Base-by-base conservation (phyloP, 1,140 invertebrate species). In the Caenorhabditis remanei region DNA sequence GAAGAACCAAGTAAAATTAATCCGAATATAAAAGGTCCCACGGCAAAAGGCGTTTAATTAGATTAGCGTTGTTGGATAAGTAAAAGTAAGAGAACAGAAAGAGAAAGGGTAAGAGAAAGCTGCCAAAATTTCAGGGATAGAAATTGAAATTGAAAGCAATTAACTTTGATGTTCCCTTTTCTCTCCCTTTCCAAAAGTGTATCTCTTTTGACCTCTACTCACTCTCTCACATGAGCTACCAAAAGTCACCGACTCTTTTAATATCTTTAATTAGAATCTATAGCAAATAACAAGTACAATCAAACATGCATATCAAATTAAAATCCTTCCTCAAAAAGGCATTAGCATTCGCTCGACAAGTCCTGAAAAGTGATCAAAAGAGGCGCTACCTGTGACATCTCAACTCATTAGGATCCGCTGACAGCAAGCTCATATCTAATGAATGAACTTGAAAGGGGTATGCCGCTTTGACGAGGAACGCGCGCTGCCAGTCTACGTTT, bases 351-450 rank as follows among this genome's bases (percentile, higher is more conserved):
- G 71, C 19, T 50, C 19, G 71, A 50, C 7, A 50, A n/a, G 19
- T 79, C 41, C 53, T 50, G 71, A 79, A 71, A 79, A 79, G 46
- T 50, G 71, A 50, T 71, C 65, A 79, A 79, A 79, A 43, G 71
- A 79, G 46, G 71, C 71, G 71, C 71, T 79, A 79, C 71, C 71
- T 79, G 71, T 79, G 71, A 79, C 71, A 79, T 50, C 46, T 79
- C 71, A 13, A 79, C 71, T 79, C 71, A 79, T 79, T 79, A 79
- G 71, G 71, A 79, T 79, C 71, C 71, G 71, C 71, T 79, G 71
- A 79, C 71, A 79, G 71, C 71, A 46, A 79, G 71, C 71, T 79
- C 71, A 79, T 79, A 79, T 79, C 71, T 79, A 79, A 79, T 79
- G 71, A 79, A 79, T 79, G 65, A 79, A 79, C 71, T 79, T 79